These are phyloP conservation scores for Ctenopoma multispine DNA, from an alignment of 2,797 vertebrate genomes.

Conservation along the genomic window DNA sequence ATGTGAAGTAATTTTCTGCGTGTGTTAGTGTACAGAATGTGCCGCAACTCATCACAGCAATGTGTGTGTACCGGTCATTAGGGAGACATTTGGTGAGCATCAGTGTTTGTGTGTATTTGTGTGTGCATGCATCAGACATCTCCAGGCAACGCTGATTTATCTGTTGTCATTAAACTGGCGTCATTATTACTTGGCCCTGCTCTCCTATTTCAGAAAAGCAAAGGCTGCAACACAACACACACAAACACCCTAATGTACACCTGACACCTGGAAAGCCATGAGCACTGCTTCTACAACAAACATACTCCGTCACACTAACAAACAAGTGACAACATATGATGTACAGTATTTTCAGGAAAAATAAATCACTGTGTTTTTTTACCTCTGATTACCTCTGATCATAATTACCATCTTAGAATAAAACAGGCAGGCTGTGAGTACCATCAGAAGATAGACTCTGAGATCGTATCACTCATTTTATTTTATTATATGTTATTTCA, in stretches of 20 bases:
- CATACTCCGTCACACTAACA: slow-evolving; percentile 13
- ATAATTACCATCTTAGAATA: too few species aligned
- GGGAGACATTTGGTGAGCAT: slow-evolving; percentile 42
- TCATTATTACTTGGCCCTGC: slow-evolving; percentile 89
- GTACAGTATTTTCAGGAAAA: background rate
- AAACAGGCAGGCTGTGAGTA: too few species aligned
- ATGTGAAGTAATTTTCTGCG: slow-evolving; percentile 20
- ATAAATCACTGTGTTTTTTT: too few species aligned
- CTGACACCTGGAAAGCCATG: slow-evolving; percentile 29
- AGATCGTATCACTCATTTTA: too few species aligned
- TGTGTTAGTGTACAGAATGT: slow-evolving; percentile 9
- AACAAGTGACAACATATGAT: slow-evolving; percentile 17
- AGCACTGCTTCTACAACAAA: background rate
- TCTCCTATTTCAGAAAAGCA: slow-evolving; percentile 84
- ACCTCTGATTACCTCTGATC: too few species aligned
- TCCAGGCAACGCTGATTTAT: slow-evolving; percentile 96
- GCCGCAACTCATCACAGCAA: slow-evolving; percentile 27
- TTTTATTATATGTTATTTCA: too few species aligned
- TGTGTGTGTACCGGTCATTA: slow-evolving; percentile 52
- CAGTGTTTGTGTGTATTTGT: slow-evolving; percentile 12
- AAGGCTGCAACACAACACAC: slow-evolving; percentile 82
- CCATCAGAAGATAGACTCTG: too few species aligned
- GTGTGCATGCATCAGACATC: slow-evolving; percentile 74
- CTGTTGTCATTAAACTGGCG: slow-evolving; percentile 93
- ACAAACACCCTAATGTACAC: slow-evolving; percentile 33